Evolutionary conservation across 2,113 vertebrate genomes (phyloP), one percentile per base, ranked within the genome.

Genomic region (Lethenteron reissneri): DNA sequence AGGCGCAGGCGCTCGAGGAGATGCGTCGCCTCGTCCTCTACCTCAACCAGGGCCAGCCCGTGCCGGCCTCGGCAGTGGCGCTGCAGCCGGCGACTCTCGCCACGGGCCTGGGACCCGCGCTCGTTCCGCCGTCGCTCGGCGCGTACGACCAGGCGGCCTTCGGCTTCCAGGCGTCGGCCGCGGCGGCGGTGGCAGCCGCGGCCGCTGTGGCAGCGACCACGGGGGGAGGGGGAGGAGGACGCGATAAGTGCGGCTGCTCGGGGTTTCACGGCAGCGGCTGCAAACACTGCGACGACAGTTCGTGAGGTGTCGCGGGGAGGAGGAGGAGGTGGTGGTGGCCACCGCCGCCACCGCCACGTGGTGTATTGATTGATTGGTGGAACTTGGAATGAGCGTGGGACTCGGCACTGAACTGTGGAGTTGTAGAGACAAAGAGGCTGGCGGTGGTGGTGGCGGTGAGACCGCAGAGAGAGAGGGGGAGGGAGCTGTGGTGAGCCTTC

Each of bases 61-160:
- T 95, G 81, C 90, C 90, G 74, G 80, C 78, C 76, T 80, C 83
- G 1, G 83, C 81, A 5, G 9, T 56, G 2, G 25, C 70, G 15
- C 15, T 57, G 8, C 56, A 56, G 11, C 11, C 79, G 1, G 83
- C 83, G 0, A 81, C 84, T 0, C 86, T 88, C 15, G 87, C 82
- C 25, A 86, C 87, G 1, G 88, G 90, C 41, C 84, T 95, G 56
- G 85, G 87, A 74, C 84, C 85, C 1, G 85, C 85, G 68, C 78
- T 95, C 57, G 84, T 41, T 41, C 85, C 87, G 74, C 85, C 85
- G 1, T 85, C 86, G 62, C 78, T 95, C 57, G 84, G 87, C 71
- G 87, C 87, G 76, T 97, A 92, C 77, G 92, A 97, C 74, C 88
- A 85, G 79, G 85, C 88, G 73, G 82, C 87, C 1, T 68, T 17